phyloP scores from a whole-genome alignment of 2,797 vertebrate genomes.

The Spinus olivaceus region DNA sequence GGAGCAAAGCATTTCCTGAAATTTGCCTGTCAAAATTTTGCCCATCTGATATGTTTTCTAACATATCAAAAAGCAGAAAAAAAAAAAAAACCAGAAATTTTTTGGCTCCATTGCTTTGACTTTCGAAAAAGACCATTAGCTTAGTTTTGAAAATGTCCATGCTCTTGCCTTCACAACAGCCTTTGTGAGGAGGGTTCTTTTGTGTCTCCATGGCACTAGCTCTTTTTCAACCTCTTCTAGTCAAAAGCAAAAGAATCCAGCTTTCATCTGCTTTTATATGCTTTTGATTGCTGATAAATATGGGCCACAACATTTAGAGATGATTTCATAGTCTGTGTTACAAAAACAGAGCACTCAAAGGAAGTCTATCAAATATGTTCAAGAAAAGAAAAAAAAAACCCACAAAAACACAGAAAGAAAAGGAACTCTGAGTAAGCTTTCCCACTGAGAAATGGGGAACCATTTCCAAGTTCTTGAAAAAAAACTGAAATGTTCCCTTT shows the following conservation, averaged over 20 bases:
- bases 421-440: neutral
- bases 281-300: neutral
- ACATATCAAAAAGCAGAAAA: neutral
- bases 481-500: neutral
- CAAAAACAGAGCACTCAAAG: neutral
- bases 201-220: neutral
- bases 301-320: neutral
- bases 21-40: neutral
- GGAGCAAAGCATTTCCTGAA: neutral
- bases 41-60: neutral
- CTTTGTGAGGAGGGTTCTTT: neutral
- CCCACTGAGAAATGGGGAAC: neutral
- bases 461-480: neutral
- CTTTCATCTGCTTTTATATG: neutral
- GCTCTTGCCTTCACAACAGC: neutral
- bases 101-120: neutral
- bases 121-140: neutral
- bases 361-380: neutral
- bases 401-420: neutral
- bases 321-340: neutral
- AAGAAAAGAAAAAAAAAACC: neutral
- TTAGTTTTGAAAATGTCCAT: neutral
- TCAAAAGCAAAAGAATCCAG: neutral
- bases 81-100: neutral
- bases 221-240: neutral